phyloP scores from a whole-genome alignment of 2,113 vertebrate species.

The Blennius ocellaris region DNA sequence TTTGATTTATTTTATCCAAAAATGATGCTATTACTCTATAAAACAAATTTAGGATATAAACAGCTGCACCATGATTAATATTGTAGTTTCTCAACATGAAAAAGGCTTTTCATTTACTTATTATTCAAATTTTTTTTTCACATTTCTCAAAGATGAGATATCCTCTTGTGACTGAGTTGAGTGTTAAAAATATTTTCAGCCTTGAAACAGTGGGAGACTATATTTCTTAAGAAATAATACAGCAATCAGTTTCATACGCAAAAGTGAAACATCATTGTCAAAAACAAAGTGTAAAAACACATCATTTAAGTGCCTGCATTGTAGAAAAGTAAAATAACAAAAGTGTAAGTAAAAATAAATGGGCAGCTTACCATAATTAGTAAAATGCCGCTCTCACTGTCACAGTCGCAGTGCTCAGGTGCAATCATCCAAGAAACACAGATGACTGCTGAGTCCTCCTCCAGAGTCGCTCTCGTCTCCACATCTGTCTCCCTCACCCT shows the following conservation, averaged over 20 bases:
- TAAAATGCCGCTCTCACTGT: constrained; percentile 8
- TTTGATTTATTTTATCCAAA: too few species aligned
- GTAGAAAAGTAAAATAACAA: neutral
- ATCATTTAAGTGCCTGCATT: neutral
- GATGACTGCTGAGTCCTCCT: constrained; percentile 47
- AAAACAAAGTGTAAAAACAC: neutral
- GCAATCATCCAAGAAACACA: constrained; percentile 36
- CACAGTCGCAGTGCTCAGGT: constrained; percentile 36
- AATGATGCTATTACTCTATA: too few species aligned
- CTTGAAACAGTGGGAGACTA: too few species aligned
- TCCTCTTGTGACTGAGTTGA: neutral
- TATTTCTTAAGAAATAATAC: neutral
- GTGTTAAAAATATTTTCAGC: neutral
- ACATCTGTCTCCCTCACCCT: constrained; percentile 25
- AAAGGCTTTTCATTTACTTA: too few species aligned
- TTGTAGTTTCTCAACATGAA: too few species aligned
- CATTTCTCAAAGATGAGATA: neutral
- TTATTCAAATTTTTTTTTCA: neutral
- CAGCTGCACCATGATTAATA: too few species aligned
- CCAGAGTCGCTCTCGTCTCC: constrained; percentile 31
- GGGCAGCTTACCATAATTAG: constrained; percentile 64
- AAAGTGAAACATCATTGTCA: too few species aligned
- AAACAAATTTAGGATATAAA: too few species aligned
- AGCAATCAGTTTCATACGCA: neutral
- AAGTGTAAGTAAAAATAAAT: neutral